Evolutionary conservation across 2,888 invertebrate genomes (phyloP).

Genomic region (Callyntrura sp.): DNA sequence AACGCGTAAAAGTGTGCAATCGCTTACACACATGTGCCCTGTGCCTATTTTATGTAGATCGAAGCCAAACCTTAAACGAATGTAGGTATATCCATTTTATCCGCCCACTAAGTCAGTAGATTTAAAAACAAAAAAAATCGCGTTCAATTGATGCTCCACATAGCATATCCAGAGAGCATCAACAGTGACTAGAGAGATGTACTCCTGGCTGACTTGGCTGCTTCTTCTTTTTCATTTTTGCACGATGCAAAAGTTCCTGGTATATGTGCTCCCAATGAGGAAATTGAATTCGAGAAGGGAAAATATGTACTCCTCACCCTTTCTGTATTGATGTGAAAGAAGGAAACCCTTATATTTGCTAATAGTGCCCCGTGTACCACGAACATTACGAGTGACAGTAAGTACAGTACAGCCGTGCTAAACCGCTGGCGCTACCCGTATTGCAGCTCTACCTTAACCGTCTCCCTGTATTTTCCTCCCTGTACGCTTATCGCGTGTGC

Average conservation of each 20-base stretch:
- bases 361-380: constrained; percentile 35
- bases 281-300: not conserved
- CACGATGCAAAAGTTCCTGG: not conserved
- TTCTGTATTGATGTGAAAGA: not conserved
- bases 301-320: not conserved
- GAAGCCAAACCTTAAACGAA: not conserved
- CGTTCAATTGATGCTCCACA: constrained; percentile 11
- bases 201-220: not conserved
- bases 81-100: not conserved
- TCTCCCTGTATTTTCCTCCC: not conserved
- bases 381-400: constrained; percentile 43
- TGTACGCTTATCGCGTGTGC: not conserved
- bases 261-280: not conserved
- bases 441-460: not conserved
- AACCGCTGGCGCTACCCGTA: not conserved
- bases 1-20: constrained; percentile 53
- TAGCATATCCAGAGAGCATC: not conserved
- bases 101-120: constrained; percentile 16
- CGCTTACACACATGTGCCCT: constrained; percentile 33
- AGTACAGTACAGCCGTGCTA: constrained; percentile 30
- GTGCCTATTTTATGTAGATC: not conserved
- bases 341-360: not conserved
- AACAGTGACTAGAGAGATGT: not conserved
- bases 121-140: constrained; percentile 48
- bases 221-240: not conserved